These are phyloP conservation scores for Plumapathes pennacea DNA, from an alignment of 92 coral and sea anemone genomes.

Conservation along the genomic window DNA sequence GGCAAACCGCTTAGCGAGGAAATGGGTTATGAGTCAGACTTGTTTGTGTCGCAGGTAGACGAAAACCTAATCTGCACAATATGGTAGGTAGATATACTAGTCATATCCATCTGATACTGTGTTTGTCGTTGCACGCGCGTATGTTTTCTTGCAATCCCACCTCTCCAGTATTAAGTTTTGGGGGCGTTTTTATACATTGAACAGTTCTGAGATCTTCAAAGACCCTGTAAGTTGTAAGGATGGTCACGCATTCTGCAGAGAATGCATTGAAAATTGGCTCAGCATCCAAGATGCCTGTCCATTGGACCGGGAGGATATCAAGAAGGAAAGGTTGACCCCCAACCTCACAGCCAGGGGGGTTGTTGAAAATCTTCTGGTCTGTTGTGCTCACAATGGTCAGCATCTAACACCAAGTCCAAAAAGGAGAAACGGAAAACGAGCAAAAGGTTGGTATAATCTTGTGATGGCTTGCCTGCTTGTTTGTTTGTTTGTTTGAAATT, in stretches of 20 bases:
- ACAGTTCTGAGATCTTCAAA: neutral
- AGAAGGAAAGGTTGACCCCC: neutral
- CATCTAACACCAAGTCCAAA: too few species aligned
- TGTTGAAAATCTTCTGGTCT: neutral
- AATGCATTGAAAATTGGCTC: conserved; percentile 1
- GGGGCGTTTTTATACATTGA: too few species aligned
- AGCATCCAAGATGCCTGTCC: neutral
- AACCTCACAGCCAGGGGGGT: conserved; percentile 1
- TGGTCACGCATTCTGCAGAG: conserved; percentile 4
- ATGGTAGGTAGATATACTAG: neutral
- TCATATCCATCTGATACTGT: too few species aligned
- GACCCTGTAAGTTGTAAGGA: conserved; percentile 2
- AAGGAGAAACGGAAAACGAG: neutral
- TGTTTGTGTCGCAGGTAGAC: neutral
- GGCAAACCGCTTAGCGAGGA: too few species aligned
- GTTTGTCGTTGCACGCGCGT: too few species aligned
- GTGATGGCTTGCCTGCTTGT: too few species aligned
- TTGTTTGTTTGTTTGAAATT: too few species aligned
- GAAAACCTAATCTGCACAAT: conserved; percentile 9
- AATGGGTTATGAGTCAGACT: conserved; percentile 1
- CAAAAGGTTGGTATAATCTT: neutral
- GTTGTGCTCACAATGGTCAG: too few species aligned
- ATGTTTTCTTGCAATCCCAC: too few species aligned
- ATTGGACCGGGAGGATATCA: neutral
- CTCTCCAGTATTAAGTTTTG: too few species aligned